These are phyloP conservation scores for Gymnosoma rotundatum DNA, from an alignment of 2,888 invertebrate genomes.

Conservation along the genomic window DNA sequence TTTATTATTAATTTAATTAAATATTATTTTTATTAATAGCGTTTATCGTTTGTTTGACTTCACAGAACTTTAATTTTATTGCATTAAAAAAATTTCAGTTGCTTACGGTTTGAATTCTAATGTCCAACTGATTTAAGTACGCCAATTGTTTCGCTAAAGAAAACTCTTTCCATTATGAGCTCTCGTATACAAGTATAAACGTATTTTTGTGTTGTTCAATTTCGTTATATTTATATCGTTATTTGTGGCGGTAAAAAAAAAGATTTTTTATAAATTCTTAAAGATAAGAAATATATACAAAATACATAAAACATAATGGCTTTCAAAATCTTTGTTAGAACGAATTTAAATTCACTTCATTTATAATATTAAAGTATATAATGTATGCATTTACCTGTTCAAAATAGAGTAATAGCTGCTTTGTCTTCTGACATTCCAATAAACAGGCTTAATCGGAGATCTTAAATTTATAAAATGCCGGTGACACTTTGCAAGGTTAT, in stretches of 20 bases:
- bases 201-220: conserved; percentile 14
- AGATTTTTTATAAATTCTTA: conserved; percentile 25
- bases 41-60: neutral
- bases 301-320: neutral
- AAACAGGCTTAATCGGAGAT: conserved; percentile 30
- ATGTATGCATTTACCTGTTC: conserved; percentile 37
- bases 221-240: conserved; percentile 24
- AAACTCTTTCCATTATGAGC: conserved; percentile 50
- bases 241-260: conserved; percentile 42
- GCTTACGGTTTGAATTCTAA: conserved; percentile 71
- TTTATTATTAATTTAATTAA: conserved; percentile 17
- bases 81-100: conserved; percentile 42
- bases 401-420: conserved; percentile 6
- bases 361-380: conserved; percentile 1
- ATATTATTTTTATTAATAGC: no score
- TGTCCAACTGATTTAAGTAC: conserved; percentile 67
- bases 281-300: conserved; percentile 25
- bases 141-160: conserved; percentile 52
- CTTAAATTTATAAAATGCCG: conserved; percentile 23
- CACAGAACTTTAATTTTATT: conserved; percentile 9
- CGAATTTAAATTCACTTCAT: conserved; percentile 2
- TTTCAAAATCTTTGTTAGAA: conserved; percentile 8
- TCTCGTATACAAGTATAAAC: conserved; percentile 18
- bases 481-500: conserved; percentile 27
- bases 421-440: conserved; percentile 9